Base-by-base conservation (phyloP, 2,113 vertebrate species). In the Oncorhynchus mykiss region DNA sequence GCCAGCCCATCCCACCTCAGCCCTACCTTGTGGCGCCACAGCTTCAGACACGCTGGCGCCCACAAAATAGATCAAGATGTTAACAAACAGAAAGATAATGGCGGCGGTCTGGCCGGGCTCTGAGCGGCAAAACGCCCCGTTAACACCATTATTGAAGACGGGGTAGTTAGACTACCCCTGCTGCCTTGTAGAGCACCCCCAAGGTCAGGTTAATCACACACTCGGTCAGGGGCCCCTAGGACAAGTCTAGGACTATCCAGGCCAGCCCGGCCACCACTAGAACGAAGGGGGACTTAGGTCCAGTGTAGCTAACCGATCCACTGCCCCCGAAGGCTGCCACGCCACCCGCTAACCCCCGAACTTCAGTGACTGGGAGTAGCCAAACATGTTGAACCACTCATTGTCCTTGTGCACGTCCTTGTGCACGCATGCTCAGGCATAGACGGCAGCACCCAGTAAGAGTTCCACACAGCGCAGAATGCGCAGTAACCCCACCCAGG, bases 321-420 rank as follows among this genome's bases (percentile, higher is more conserved):
- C 93, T 91, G 2, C 93, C 91, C 0, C 95, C 95, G 7, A 85
- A 88, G n/a, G 85, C 90, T 0, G 68, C 59, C 3, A 73, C 72
- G 0, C 84, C 85, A 11, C 89, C 92, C 34, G 88, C 92, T 31
- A 86, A 4, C 87, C 85, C 0, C 93, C 94, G 2, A 87, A 89
- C 45, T 93, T 68, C 5, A 95, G 94, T 1, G 96, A 93, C 80
- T 93, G 90, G 0, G 93, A 86, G 80, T 96, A 96, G 0, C 97
- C 96, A 9, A 94, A 97, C 93, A 95, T 83, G 84, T 98, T 98
- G 83, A 96, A 97, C 97, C 97, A 98, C 85, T 99, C 96, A 4
- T 94, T 98, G 88, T 98, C 97, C 87, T 98, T 98, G 88, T 99
- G 96, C 25, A 99, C 92, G 1, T 98, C n/a, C n/a, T n/a, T n/a